Base-by-base conservation (phyloP, 2,888 invertebrate species). In the Drosophila aldrichi region DNA sequence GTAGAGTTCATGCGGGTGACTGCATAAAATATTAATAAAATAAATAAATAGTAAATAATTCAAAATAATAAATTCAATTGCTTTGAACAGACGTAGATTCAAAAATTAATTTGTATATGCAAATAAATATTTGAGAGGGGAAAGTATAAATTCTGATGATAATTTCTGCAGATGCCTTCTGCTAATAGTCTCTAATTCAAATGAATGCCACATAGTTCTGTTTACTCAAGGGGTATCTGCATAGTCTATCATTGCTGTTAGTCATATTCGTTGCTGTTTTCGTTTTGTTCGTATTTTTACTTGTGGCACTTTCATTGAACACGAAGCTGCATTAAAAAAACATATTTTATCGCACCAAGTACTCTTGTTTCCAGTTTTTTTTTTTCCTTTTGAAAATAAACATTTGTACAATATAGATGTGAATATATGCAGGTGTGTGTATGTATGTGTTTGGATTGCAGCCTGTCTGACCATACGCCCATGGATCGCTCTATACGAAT, bases 321-420 rank as follows among this genome's bases (percentile, higher is more conserved):
- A 82, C 68, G 70, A 67, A 72, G 51, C 69, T 84, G 78, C 77
- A 79, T 88, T 86, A 81, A 77, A 88, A 84, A 88, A 79, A 83
- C 81, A 85, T 81, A 76, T 77, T 85, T 88, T 82, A 82, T 88
- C 52, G 70, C 74, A 54, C 70, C 48, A 54, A 74, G 63, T 62
- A 59, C 49, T 44, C 64, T 67, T 67, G 64, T 69, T 67, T 40
- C 40, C 36, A 63, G 44, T 68, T n/a, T n/a, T n/a, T n/a, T 59
- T 68, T 64, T 57, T 52, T 58, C 41, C 10, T 62, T 41, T 32
- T 59, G 32, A 70, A 82, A 72, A 70, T 74, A 81, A 79, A 81
- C 63, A 77, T 77, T 46, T 77, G 44, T 65, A 36, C 43, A 48
- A 57, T 46, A 44, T 48, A 38, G 56, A 18, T 40, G 55, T 44